Percentiles rank a stretch among this genome's conserved stretches.
Evolutionary conservation across 2,797 vertebrate species (phyloP).

Genomic region (Rhadinocentrus ornatus): DNA sequence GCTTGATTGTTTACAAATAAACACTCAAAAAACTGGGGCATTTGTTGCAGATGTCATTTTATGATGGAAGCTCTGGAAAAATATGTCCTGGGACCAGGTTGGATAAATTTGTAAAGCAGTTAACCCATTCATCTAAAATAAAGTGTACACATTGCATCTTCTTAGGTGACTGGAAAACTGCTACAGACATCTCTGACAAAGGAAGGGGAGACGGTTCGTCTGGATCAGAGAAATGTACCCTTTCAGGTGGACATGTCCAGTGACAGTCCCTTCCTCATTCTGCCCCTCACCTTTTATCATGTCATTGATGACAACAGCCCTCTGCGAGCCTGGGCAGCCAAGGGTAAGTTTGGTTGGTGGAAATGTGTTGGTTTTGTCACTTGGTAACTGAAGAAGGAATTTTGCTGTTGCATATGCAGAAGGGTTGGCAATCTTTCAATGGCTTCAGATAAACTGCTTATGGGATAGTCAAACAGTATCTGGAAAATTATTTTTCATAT

Average conservation of each 20-base stretch:
- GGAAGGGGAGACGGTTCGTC: slow-evolving; percentile 91
- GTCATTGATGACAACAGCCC: slow-evolving; percentile 91
- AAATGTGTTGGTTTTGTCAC: neutral
- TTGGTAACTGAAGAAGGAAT: too few species aligned
- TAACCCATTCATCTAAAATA: neutral
- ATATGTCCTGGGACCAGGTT: neutral
- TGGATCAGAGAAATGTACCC: slow-evolving; percentile 93
- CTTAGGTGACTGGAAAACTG: slow-evolving; percentile 92
- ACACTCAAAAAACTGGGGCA: neutral
- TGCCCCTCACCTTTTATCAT: slow-evolving; percentile 96
- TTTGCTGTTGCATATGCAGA: too few species aligned
- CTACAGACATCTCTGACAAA: slow-evolving; percentile 93
- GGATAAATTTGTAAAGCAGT: neutral
- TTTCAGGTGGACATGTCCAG: slow-evolving; percentile 95
- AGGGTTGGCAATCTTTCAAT: too few species aligned
- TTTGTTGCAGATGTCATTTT: too few species aligned
- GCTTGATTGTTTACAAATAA: neutral
- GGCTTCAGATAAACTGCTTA: neutral
- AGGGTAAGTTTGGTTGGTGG: slow-evolving; percentile 53
- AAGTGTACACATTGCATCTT: neutral
- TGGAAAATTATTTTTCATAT: neutral
- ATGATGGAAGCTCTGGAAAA: too few species aligned
- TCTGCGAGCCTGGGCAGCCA: slow-evolving; percentile 83
- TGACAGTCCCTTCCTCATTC: slow-evolving; percentile 96
- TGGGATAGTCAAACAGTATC: neutral